phyloP scores from a whole-genome alignment of 2,888 invertebrate species.

The Nowickia ferox region DNA sequence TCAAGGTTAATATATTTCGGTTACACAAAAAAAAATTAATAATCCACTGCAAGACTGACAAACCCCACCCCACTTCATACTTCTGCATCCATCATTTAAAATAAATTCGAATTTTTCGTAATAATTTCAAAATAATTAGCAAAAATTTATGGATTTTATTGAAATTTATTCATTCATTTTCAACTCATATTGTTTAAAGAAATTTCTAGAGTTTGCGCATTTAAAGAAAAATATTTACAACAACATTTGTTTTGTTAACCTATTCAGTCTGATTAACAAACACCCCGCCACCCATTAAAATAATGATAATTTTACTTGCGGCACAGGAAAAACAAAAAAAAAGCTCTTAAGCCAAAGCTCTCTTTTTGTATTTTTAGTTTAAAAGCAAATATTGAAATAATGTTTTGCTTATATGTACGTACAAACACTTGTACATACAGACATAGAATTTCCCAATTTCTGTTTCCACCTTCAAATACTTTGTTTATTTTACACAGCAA shows the following conservation, averaged over 20 bases:
- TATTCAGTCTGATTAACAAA: slow-evolving; percentile 58
- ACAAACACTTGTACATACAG: no score
- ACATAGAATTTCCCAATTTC: slow-evolving; percentile 1
- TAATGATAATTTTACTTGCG: slow-evolving; percentile 23
- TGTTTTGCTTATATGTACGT: no score
- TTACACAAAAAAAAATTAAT: background rate
- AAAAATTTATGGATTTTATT: slow-evolving; percentile 25
- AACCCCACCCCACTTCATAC: background rate
- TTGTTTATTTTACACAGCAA: slow-evolving; percentile 47
- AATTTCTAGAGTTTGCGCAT: slow-evolving; percentile 70
- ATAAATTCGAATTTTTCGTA: slow-evolving; percentile 19
- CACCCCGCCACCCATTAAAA: slow-evolving; percentile 61
- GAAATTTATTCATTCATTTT: background rate
- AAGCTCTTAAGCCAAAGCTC: slow-evolving; percentile 10
- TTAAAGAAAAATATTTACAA: slow-evolving; percentile 22
- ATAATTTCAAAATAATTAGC: slow-evolving; percentile 54
- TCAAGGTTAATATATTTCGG: slow-evolving; percentile 39
- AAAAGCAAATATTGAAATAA: slow-evolving; percentile 29
- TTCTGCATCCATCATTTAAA: background rate
- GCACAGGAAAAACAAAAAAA: slow-evolving; percentile 47
- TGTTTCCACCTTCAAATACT: slow-evolving; percentile 46
- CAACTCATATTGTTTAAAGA: slow-evolving; percentile 30
- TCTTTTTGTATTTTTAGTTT: slow-evolving; percentile 29
- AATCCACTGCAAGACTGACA: background rate
- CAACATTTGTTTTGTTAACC: background rate